Base-by-base conservation (phyloP, 2,113 vertebrate genomes). In the Heliornis fulica region DNA sequence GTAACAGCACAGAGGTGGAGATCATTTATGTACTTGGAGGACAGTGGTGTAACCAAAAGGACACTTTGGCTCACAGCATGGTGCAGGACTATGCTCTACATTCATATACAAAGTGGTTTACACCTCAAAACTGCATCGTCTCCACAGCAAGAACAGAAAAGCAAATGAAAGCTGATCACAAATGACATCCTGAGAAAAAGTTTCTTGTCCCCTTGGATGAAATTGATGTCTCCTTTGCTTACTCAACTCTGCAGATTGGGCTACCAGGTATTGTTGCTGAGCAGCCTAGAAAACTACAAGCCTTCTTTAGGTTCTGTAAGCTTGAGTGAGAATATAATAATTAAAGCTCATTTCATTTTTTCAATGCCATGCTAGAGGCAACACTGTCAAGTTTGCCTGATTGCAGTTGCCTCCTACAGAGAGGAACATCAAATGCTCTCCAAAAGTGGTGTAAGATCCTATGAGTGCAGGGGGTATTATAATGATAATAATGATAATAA, bases 381-480 rank as follows among this genome's bases (percentile, higher is more conserved):
- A 8, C 21, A 29, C 11, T 34, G 36, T 29, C 89, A 51, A 34
- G 48, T 45, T 41, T 72, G 36, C 43, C 40, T 34, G n/a, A 16
- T 2, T 91, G 51, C 48, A 70, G 56, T 32, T 34, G 15, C 29
- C 29, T 87, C 80, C 68, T n/a, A 43, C 71, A 59, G 32, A 0
- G 18, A 83, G 41, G 38, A 86, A 26, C 28, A 61, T 31, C 51
- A 86, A 56, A 78, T 3, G 34, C 17, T 28, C 46, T 51, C 43
- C 43, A 59, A 60, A 78, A 74, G n/a, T 1, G 4, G 13, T 31
- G 7, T 6, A 60, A 89, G 74, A 63, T 17, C 31, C 29, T 32
- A 1, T 5, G 36, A 36, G 40, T 1, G 4, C 48, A 60, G 36
- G 9, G 7, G 3, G 6, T 32, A 16, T 23, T n/a, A n/a, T n/a